A percentile compares a stretch with the other conserved stretches of the same genome.
Evolutionary conservation across 2,888 invertebrate species (phyloP).

Genomic region (Apomyelois bistriatella): DNA sequence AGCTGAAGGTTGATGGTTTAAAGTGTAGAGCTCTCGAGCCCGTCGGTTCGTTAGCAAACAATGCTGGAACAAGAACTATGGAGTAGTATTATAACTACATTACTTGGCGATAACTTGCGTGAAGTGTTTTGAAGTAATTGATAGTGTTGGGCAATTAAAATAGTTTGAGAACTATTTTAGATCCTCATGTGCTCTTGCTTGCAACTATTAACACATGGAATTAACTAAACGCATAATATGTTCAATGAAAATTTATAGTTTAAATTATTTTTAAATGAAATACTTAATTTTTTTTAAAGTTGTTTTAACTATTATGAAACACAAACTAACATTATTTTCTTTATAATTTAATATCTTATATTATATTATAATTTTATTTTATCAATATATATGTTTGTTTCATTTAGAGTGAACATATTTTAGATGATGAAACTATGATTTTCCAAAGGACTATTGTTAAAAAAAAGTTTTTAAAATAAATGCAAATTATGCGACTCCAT

Average conservation of each 20-base stretch:
- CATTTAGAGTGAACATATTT: too few species aligned
- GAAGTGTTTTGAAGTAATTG: conserved; percentile 5
- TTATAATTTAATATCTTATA: too few species aligned
- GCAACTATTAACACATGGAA: neutral
- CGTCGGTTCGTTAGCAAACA: conserved; percentile 77
- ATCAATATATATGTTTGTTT: too few species aligned
- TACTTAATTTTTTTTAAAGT: too few species aligned
- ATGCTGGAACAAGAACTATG: conserved; percentile 45
- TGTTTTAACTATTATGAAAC: too few species aligned
- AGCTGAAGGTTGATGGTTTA: conserved; percentile 74
- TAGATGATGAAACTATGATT: too few species aligned
- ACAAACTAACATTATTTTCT: too few species aligned
- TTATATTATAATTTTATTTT: too few species aligned
- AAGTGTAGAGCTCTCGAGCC: conserved; percentile 72
- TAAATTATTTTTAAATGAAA: too few species aligned
- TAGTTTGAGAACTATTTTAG: neutral
- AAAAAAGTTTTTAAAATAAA: conserved; percentile 12
- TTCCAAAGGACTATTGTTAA: too few species aligned
- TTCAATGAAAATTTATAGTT: too few species aligned
- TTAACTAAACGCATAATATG: neutral
- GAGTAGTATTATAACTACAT: conserved; percentile 32
- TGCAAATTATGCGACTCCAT: conserved; percentile 38
- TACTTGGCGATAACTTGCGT: conserved; percentile 12
- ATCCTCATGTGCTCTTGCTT: neutral
- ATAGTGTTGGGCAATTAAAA: neutral